Conservation (phyloP, 2,113 vertebrate genomes). For the Onychostruthus taczanowskii region DNA sequence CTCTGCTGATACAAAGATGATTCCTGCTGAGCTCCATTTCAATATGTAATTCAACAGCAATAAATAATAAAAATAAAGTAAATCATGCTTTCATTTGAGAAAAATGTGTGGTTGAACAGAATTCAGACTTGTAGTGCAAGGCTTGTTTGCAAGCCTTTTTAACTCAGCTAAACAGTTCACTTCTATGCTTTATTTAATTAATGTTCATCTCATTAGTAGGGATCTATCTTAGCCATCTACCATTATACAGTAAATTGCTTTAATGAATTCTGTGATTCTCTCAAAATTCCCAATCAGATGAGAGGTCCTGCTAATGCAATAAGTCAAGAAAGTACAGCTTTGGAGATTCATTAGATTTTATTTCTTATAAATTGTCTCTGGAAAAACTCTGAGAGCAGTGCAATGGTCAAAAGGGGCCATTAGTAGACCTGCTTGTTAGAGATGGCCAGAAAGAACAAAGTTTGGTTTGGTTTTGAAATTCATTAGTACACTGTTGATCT, state of each 20-base stretch:
- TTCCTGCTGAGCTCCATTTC: neutral
- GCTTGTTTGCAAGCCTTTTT: slow-evolving; percentile 45
- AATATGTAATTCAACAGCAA: neutral
- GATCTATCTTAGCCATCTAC: slow-evolving; percentile 62
- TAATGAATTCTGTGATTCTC: slow-evolving; percentile 69
- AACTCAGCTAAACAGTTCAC: slow-evolving; percentile 40
- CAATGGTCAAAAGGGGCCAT: neutral
- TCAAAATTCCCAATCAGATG: slow-evolving; percentile 61
- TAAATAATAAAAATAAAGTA: neutral
- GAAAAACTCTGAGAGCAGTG: neutral
- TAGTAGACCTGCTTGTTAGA: neutral
- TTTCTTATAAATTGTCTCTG: slow-evolving; percentile 39
- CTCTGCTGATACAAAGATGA: neutral
- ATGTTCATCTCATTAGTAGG: slow-evolving; percentile 64
- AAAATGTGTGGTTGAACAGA: neutral
- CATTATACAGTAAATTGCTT: slow-evolving; percentile 64
- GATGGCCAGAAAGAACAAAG: neutral
- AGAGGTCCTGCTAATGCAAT: slow-evolving; percentile 48
- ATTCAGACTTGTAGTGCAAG: neutral
- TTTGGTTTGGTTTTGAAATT: neutral
- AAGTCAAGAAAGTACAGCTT: slow-evolving; percentile 57
- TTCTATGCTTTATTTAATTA: slow-evolving; percentile 66
- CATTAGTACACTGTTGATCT: neutral
- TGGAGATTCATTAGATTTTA: slow-evolving; percentile 53
- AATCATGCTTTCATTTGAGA: neutral